Conservation (phyloP, 2,797 vertebrate species). For the Fundulus diaphanus region DNA sequence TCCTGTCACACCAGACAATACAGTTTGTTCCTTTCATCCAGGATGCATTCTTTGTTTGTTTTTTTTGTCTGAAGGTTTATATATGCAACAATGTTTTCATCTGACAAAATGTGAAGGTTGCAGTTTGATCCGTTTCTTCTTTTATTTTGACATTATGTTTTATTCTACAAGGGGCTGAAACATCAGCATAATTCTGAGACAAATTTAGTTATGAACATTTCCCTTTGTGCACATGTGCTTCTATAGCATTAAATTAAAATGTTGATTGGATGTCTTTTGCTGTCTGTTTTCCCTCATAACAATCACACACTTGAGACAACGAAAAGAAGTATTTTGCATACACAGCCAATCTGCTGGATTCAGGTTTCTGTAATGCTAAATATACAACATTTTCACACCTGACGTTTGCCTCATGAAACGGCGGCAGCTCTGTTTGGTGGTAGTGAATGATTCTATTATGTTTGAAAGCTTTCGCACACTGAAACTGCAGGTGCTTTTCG, state of each 20-base stretch:
- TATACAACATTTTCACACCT: constrained; percentile 18
- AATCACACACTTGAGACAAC: constrained; percentile 15
- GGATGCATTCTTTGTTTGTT: constrained; percentile 21
- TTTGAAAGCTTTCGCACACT: constrained; percentile 18
- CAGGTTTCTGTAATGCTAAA: constrained; percentile 16
- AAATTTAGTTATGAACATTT: background rate
- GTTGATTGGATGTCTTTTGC: constrained; percentile 3
- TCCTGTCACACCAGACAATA: constrained; percentile 74
- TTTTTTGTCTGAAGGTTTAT: constrained; percentile 29
- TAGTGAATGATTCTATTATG: constrained; percentile 16
- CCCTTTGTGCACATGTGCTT: background rate
- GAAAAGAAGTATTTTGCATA: constrained; percentile 29
- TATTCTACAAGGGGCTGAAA: constrained; percentile 1
- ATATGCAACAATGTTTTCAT: constrained; percentile 44
- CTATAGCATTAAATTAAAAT: constrained; percentile 3
- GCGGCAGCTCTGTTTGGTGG: constrained; percentile 16
- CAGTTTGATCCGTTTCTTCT: constrained; percentile 31
- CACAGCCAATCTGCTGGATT: constrained; percentile 14
- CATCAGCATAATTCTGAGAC: background rate
- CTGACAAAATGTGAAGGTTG: constrained; percentile 41
- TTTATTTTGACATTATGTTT: constrained; percentile 26
- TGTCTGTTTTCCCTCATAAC: constrained; percentile 28
- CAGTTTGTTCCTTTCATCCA: constrained; percentile 65
- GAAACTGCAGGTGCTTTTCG: constrained; percentile 25
- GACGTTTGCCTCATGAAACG: constrained; percentile 9